Conservation (phyloP, 1,140 invertebrate genomes). For the Lasioglossum albipes region DNA sequence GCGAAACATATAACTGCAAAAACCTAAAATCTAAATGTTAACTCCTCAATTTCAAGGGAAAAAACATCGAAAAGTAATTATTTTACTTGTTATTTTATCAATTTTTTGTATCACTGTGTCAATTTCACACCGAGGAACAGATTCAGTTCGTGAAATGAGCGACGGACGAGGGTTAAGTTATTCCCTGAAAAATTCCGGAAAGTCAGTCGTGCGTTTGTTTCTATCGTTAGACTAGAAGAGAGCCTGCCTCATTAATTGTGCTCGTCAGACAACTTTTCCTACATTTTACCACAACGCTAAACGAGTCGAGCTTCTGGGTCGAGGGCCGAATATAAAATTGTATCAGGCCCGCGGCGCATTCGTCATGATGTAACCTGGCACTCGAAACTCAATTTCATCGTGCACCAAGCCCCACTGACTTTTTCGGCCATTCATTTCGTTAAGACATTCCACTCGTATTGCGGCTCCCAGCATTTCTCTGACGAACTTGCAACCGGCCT, state of each 20-base stretch:
- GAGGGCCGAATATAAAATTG: slow-evolving; percentile 12
- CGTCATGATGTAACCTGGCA: slow-evolving; percentile 7
- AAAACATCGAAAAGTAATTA: too few species aligned
- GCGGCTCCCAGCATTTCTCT: neutral
- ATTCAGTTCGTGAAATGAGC: too few species aligned
- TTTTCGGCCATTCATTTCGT: slow-evolving; percentile 11
- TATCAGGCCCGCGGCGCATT: neutral
- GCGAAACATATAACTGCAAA: too few species aligned
- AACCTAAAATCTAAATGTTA: too few species aligned
- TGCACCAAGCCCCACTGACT: slow-evolving; percentile 10
- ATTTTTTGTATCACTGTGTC: too few species aligned
- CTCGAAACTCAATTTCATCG: slow-evolving; percentile 34
- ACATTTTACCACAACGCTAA: neutral
- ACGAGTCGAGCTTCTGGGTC: slow-evolving; percentile 9
- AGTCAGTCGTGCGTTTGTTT: too few species aligned
- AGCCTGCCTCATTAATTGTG: neutral
- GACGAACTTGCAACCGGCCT: neutral
- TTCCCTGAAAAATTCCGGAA: too few species aligned
- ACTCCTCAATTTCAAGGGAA: too few species aligned
- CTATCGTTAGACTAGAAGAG: too few species aligned
- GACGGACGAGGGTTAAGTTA: too few species aligned
- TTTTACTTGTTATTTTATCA: too few species aligned
- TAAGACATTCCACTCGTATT: neutral
- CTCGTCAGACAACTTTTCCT: neutral
- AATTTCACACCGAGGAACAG: too few species aligned